phyloP scores from a whole-genome alignment of 92 coral and sea anemone species.

The Hydrozoanthus gracilis region DNA sequence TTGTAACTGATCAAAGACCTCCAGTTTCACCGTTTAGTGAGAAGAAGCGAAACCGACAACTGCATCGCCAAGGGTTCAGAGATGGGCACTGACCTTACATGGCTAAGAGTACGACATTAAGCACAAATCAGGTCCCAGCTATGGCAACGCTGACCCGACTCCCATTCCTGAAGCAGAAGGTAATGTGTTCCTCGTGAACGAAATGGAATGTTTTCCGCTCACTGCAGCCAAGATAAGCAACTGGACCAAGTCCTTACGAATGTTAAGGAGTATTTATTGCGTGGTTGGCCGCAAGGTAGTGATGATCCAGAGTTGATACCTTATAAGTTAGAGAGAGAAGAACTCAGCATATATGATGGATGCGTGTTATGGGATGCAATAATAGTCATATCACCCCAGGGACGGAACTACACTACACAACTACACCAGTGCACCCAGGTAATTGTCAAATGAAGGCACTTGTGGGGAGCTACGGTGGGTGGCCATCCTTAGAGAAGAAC shows the following conservation, averaged over 20 bases:
- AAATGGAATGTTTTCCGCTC: conserved; percentile 15
- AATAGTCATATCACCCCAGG: background rate
- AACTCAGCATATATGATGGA: too few species aligned
- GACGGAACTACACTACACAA: background rate
- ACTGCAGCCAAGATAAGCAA: conserved; percentile 6
- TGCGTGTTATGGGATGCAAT: too few species aligned
- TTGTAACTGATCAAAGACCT: too few species aligned
- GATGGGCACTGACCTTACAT: too few species aligned
- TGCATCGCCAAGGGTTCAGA: too few species aligned
- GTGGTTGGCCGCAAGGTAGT: background rate
- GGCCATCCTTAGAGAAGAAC: background rate
- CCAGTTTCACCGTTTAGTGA: too few species aligned
- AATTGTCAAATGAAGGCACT: background rate
- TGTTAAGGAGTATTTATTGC: background rate
- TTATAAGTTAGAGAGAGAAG: background rate
- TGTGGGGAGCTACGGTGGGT: background rate
- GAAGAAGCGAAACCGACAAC: too few species aligned
- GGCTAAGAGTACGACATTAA: conserved; percentile 13
- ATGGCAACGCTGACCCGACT: conserved; percentile 62
- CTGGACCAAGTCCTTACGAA: background rate
- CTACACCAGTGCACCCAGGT: background rate
- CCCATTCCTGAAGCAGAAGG: conserved; percentile 53
- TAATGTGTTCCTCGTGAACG: conserved; percentile 35
- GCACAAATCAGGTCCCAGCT: conserved; percentile 51
- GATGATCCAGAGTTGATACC: background rate